Evolutionary conservation across 2,888 invertebrate genomes (phyloP).

Genomic region (Acanthosepion lycidas): DNA sequence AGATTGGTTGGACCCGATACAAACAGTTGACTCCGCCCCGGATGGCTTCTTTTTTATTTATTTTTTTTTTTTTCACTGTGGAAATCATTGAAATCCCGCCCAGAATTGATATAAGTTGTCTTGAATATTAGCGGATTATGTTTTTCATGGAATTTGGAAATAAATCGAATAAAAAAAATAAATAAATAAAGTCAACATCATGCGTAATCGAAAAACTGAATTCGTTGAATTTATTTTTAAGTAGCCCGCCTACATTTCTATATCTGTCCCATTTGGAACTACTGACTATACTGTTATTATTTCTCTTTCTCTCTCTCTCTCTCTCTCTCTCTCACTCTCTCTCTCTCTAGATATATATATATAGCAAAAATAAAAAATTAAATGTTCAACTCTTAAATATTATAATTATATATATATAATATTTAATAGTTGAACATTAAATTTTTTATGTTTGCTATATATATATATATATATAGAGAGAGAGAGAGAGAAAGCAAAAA

Average conservation of each 20-base stretch:
- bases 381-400: too few species aligned
- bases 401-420: too few species aligned
- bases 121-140: neutral
- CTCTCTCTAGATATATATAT: neutral
- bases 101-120: neutral
- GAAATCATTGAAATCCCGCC: neutral
- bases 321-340: neutral
- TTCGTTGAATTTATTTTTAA: neutral
- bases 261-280: neutral
- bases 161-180: neutral
- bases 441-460: too few species aligned
- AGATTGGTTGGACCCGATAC: neutral
- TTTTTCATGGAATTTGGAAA: neutral
- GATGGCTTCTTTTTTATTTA: too few species aligned
- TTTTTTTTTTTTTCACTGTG: neutral
- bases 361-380: too few species aligned
- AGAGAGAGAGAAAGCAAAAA: too few species aligned
- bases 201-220: neutral
- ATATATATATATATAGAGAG: too few species aligned
- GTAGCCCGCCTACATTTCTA: neutral
- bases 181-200: neutral
- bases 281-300: neutral
- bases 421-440: too few species aligned
- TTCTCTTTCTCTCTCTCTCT: too few species aligned
- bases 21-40: neutral